Evolutionary conservation across 2,888 invertebrate genomes (phyloP), one percentile per base, ranked within the genome.

Genomic region (Lycocerus yunnanus): DNA sequence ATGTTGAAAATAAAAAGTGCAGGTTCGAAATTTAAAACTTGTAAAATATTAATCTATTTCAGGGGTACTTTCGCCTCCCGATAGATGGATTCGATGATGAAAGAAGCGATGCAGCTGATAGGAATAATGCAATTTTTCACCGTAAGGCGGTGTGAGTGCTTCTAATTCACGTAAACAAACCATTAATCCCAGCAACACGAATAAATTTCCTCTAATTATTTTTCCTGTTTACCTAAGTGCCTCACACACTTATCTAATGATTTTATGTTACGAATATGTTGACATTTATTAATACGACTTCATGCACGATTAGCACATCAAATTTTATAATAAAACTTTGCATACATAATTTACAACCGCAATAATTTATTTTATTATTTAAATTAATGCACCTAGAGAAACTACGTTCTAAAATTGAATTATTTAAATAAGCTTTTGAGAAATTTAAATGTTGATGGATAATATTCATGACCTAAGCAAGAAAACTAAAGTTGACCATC

Each of bases 191-290:
- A 80, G 80, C 81, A 78, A 67, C 79, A 65, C 59, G 71, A 63
- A 78, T 81, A 80, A 43, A 81, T 82, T 81, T 78, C 78, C 67
- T 60, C 76, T 75, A 79, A 80, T 81, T 79, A 81, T 74, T 72
- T 73, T 43, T 60, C 68, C 43, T 71, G 77, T 77, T 77, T 69
- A 71, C 69, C 74, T 74, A 77, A 75, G 72, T 74, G 43, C n/a
- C 43, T 43, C 43, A 75, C 61, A 68, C 66, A 70, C 75, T 77
- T 75, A 77, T 73, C 66, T 71, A 75, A 71, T 73, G 72, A 76
- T 78, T 76, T 78, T 70, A 73, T 58, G 21, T 24, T 24, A 24
- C 24, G 21, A 63, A 63, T 63, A 63, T 63, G 14, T 18, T 43
- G 43, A 43, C 43, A 43, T 43, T 43, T 43, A 43, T 43, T 43